Percentiles rank a stretch among this genome's conserved stretches.
Conservation (phyloP, 2,797 vertebrate genomes). For the Lacerta viridis region DNA sequence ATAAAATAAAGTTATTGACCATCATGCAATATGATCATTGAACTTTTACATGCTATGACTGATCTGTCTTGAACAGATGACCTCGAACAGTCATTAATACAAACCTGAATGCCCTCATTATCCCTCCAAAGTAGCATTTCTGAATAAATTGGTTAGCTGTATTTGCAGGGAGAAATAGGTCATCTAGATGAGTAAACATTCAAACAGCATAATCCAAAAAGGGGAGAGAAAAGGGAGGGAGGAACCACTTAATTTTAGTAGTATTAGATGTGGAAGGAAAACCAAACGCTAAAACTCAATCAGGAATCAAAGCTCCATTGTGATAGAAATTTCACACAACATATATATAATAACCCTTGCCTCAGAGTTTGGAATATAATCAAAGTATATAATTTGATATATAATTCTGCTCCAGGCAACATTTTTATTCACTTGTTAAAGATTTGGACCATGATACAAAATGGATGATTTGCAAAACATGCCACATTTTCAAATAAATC, state of each 20-base stretch:
- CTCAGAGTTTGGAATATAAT: neutral
- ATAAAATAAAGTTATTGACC: neutral
- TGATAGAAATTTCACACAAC: neutral
- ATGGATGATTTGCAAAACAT: no score
- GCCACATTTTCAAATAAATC: neutral
- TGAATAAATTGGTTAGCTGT: neutral
- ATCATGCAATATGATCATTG: neutral
- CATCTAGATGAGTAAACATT: neutral
- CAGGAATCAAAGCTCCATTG: neutral
- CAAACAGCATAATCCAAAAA: neutral
- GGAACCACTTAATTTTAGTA: neutral
- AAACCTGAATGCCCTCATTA: neutral
- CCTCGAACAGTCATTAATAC: neutral
- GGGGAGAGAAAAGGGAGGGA: neutral
- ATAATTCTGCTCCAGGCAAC: neutral
- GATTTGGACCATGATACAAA: neutral
- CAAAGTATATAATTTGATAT: neutral
- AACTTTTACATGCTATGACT: neutral
- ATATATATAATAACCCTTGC: neutral
- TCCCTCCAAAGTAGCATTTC: neutral
- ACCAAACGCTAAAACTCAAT: neutral
- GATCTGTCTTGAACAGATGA: neutral
- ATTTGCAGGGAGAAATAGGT: neutral
- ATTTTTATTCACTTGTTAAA: neutral
- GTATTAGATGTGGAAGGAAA: neutral